Conservation (phyloP, 2,888 invertebrate genomes). For the Esperia sulphurella region DNA sequence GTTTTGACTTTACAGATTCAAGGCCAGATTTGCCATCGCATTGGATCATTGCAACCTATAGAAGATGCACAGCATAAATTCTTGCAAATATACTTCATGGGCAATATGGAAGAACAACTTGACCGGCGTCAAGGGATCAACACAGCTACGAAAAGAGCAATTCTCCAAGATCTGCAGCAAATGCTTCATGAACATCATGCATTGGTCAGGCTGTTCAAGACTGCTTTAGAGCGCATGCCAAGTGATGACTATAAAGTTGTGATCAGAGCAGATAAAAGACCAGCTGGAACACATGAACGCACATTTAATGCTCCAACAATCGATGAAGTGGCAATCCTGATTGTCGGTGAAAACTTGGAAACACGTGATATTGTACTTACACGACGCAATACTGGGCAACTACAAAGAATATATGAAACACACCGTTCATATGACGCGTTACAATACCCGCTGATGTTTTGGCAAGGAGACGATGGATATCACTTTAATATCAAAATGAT, state of each 20-base stretch:
- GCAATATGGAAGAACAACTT: conserved; percentile 19
- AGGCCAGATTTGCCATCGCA: conserved; percentile 22
- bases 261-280: conserved; percentile 31
- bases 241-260: conserved; percentile 30
- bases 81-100: conserved; percentile 28
- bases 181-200: conserved; percentile 20
- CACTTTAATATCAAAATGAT: conserved; percentile 19
- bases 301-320: conserved; percentile 32
- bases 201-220: conserved; percentile 23
- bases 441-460: conserved; percentile 27
- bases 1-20: conserved; percentile 5
- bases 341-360: conserved; percentile 25
- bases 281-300: conserved; percentile 27
- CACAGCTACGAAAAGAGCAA: conserved; percentile 14
- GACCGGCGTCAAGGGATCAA: conserved; percentile 22
- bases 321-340: conserved; percentile 27
- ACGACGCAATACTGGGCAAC: conserved; percentile 22
- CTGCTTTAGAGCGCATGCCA: conserved; percentile 28
- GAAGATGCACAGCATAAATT: conserved; percentile 20
- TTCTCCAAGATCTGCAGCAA: not conserved
- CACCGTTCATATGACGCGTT: conserved; percentile 38
- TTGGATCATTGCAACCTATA: conserved; percentile 20
- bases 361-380: conserved; percentile 34
- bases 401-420: conserved; percentile 30
- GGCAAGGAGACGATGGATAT: conserved; percentile 26